Conservation (phyloP, 2,113 vertebrate species). For the Anser brachyrhynchus region DNA sequence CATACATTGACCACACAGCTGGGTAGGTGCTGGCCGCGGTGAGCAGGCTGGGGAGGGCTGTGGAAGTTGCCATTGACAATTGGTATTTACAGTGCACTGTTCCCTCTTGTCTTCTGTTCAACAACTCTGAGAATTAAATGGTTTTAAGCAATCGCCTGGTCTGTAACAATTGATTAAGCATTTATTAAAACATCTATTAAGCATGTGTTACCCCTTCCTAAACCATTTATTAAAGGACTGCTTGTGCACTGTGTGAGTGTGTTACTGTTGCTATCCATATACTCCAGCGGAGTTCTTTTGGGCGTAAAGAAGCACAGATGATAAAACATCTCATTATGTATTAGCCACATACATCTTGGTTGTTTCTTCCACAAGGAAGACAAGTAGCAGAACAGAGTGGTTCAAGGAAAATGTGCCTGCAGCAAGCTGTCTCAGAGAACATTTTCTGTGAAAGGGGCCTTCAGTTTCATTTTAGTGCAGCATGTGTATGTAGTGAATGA, state of each 20-base stretch:
- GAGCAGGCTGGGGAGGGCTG: neutral
- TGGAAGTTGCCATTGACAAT: neutral
- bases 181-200: neutral
- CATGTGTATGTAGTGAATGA: neutral
- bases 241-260: neutral
- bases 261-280: neutral
- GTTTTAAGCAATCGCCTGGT: neutral
- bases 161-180: neutral
- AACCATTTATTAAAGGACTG: neutral
- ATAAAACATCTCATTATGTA: neutral
- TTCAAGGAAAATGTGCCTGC: neutral
- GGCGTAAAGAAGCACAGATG: neutral
- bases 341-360: neutral
- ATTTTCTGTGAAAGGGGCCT: neutral
- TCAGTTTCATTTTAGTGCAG: neutral
- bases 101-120: neutral
- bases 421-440: neutral
- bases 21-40: neutral
- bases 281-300: neutral
- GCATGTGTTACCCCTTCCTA: neutral
- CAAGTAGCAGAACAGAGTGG: neutral
- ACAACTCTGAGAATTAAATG: neutral
- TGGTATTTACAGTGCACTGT: neutral
- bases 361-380: neutral
- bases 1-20: neutral